Evolutionary conservation across 2,888 invertebrate species (phyloP), one percentile per base, ranked within the genome.

Genomic region (Scaptomyza polygonia): DNA sequence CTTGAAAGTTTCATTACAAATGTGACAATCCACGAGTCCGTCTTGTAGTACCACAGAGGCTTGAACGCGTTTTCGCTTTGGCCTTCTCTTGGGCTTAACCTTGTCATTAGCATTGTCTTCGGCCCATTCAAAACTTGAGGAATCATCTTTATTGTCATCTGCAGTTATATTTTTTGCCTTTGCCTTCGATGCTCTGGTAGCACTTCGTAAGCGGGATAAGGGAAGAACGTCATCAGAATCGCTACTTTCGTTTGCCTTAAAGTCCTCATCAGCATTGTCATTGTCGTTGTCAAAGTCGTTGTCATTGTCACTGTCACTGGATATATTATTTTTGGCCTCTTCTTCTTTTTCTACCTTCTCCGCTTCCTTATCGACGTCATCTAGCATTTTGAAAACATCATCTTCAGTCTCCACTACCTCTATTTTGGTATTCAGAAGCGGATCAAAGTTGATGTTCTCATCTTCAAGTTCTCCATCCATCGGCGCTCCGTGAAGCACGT

Each of bases 1-100:
- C 18, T 88, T 85, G 36, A 91, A 91, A 25, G 79, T 85, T 52
- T 89, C 81, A 6, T 84, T 86, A 42, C 90, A 90, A 36, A 90
- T 88, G 40, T 90, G 88, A 45, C 90, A 90, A 27, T 89, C 85
- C 12, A 90, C 83, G 0, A 75, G 65, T 0, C 70, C 75, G 43
- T 81, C 79, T 1, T 69, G 48, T 18, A 80, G 77, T 3, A 77
- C 67, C n/a, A 80, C 79, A 1, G 71, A 49, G 0, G 72, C 72
- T 0, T 83, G 74, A 34, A 72, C 72, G 7, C 82, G 68, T 25
- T 80, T 88, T 1, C 79, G 78, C 27, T 79, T 86, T 3, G 62
- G 53, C 43, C 80, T 88, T 1, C 51, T 2, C 53, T 76, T 80
- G 0, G 56, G 53, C 5, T 43, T 71, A 39, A 52, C 49, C 18